Evolutionary conservation across 2,888 invertebrate species (phyloP).

Genomic region (Xestia sexstrigata): DNA sequence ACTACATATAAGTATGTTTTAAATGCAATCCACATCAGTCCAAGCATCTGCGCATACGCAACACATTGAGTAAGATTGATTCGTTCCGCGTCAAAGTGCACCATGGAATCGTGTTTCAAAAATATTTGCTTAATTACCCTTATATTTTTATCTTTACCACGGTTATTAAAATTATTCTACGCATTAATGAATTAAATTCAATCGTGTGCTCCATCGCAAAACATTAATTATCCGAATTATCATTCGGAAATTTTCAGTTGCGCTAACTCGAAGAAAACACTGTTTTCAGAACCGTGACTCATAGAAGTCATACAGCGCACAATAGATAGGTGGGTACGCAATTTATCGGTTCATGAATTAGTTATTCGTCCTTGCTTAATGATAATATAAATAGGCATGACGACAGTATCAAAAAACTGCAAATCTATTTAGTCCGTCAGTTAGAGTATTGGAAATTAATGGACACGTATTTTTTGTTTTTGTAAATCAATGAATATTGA

Average conservation of each 20-base stretch:
- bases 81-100: conserved; percentile 40
- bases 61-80: conserved; percentile 45
- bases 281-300: conserved; percentile 31
- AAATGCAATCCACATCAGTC: conserved; percentile 32
- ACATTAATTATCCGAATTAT: background rate
- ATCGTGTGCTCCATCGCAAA: conserved; percentile 3
- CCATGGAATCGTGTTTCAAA: conserved; percentile 34
- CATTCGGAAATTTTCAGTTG: conserved; percentile 27
- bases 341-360: conserved; percentile 36
- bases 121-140: conserved; percentile 42
- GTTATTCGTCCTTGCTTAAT: conserved; percentile 30
- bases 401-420: no score
- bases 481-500: no score
- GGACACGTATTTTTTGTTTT: no score
- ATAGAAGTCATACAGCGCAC: conserved; percentile 11
- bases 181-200: conserved; percentile 16
- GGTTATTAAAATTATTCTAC: conserved; percentile 36
- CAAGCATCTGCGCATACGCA: conserved; percentile 31
- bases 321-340: conserved; percentile 8
- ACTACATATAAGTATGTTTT: conserved; percentile 3
- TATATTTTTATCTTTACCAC: conserved; percentile 7
- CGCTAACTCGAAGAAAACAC: conserved; percentile 14
- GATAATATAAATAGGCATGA: conserved; percentile 28
- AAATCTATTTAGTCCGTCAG: no score
- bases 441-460: no score